Evolutionary conservation across 1,140 invertebrate genomes (phyloP).

Genomic region (Danaus melanippus): DNA sequence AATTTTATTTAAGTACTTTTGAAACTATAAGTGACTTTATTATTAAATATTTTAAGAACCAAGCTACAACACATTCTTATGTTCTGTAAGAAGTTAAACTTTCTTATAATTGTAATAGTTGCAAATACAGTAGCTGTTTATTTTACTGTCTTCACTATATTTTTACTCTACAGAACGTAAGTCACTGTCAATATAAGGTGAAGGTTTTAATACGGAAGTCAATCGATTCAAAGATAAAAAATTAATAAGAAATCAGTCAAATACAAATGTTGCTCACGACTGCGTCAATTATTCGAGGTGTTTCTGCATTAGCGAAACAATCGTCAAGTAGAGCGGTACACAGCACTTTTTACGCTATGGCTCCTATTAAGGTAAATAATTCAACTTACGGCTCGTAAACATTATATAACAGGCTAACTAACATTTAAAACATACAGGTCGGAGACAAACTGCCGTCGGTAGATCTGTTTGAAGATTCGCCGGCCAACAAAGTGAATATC

Average conservation of each 20-base stretch:
- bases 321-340: slow-evolving; percentile 41
- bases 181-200: slow-evolving; percentile 1
- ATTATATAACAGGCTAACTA: slow-evolving; percentile 39
- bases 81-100: no score
- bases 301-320: slow-evolving; percentile 49
- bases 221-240: slow-evolving; percentile 25
- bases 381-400: slow-evolving; percentile 1
- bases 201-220: slow-evolving; percentile 2
- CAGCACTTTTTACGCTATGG: slow-evolving; percentile 45
- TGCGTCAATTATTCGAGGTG: slow-evolving; percentile 41
- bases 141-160: no score
- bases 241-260: slow-evolving; percentile 32
- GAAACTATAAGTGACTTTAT: no score
- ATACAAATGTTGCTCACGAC: slow-evolving; percentile 58
- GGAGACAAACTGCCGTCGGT: slow-evolving; percentile 87
- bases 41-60: no score
- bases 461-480: slow-evolving; percentile 88
- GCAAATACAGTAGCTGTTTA: no score
- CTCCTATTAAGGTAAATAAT: slow-evolving; percentile 54
- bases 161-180: not conserved
- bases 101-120: no score
- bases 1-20: no score
- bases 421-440: slow-evolving; percentile 69
- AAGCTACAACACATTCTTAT: no score
- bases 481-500: slow-evolving; percentile 88